Conservation (phyloP, 2,113 vertebrate genomes). For the Phodopus roborovskii region DNA sequence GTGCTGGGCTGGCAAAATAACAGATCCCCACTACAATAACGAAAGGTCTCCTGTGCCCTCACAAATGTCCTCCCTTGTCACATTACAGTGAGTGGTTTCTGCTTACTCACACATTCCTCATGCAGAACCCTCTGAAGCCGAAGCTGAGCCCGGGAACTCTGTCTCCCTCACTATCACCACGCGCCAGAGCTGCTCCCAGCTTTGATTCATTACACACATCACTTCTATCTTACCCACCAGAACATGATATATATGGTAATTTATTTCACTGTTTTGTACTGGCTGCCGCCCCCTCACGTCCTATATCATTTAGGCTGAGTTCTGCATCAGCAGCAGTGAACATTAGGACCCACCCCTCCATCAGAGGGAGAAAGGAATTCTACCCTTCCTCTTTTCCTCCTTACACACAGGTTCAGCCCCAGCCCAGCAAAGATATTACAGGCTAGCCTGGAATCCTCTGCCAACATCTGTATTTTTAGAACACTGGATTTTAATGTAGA, state of each 20-base stretch:
- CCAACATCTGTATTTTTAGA: conserved; percentile 53
- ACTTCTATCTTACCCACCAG: conserved; percentile 79
- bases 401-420: background rate
- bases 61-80: conserved; percentile 72
- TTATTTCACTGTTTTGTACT: conserved; percentile 78
- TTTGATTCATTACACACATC: conserved; percentile 82
- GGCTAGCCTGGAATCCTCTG: conserved; percentile 5
- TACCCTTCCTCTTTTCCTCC: background rate
- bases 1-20: conserved; percentile 42
- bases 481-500: background rate
- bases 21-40: conserved; percentile 52
- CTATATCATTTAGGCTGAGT: conserved; percentile 73
- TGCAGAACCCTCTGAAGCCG: conserved; percentile 2
- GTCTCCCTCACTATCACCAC: conserved; percentile 61
- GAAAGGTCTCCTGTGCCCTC: conserved; percentile 62
- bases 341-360: conserved; percentile 44
- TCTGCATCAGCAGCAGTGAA: conserved; percentile 70
- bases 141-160: conserved; percentile 35
- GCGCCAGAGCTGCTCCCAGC: conserved; percentile 65
- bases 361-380: conserved; percentile 43
- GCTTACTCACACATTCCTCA: conserved; percentile 75
- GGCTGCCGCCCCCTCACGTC: conserved; percentile 71
- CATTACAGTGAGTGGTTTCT: conserved; percentile 74
- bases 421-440: background rate
- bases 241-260: conserved; percentile 82